phyloP scores from a whole-genome alignment of 2,113 vertebrate genomes.

The Takifugu bimaculatus region DNA sequence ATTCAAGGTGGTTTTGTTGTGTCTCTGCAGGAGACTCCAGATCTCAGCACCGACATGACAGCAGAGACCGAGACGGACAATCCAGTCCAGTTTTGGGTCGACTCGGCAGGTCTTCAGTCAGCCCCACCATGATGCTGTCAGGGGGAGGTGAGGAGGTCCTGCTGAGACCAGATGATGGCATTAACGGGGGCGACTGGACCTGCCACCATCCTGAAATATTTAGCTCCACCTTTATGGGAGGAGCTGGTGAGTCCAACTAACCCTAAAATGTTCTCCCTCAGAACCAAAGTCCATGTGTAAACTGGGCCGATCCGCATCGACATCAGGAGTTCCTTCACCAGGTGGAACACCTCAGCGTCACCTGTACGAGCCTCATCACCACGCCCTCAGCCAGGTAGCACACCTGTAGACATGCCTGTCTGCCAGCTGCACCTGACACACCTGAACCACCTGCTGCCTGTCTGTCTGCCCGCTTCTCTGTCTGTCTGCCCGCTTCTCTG shows the following conservation, averaged over 20 bases:
- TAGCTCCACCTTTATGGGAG: not conserved
- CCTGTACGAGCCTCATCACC: conserved; percentile 76
- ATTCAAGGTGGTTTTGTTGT: not conserved
- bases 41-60: conserved; percentile 82
- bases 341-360: conserved; percentile 83
- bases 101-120: conserved; percentile 88
- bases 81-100: conserved; percentile 74
- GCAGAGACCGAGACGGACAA: conserved; percentile 83
- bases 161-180: no score
- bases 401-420: conserved; percentile 61
- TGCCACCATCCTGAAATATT: no score
- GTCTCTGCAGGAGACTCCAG: conserved; percentile 79
- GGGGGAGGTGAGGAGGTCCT: conserved; percentile 65
- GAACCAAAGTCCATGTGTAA: conserved; percentile 85
- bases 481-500: conserved; percentile 1
- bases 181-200: no score
- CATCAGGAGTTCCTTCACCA: conserved; percentile 87
- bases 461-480: conserved; percentile 5
- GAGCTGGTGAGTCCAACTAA: not conserved
- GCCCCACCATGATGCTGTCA: conserved; percentile 82
- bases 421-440: not conserved
- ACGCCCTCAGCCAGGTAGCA: conserved; percentile 85
- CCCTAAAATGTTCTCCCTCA: conserved; percentile 44
- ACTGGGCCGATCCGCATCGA: conserved; percentile 88
- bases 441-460: not conserved